Evolutionary conservation across 1,140 invertebrate genomes (phyloP), one percentile per base, ranked within the genome.

Genomic region (Sminthurides bifidus): DNA sequence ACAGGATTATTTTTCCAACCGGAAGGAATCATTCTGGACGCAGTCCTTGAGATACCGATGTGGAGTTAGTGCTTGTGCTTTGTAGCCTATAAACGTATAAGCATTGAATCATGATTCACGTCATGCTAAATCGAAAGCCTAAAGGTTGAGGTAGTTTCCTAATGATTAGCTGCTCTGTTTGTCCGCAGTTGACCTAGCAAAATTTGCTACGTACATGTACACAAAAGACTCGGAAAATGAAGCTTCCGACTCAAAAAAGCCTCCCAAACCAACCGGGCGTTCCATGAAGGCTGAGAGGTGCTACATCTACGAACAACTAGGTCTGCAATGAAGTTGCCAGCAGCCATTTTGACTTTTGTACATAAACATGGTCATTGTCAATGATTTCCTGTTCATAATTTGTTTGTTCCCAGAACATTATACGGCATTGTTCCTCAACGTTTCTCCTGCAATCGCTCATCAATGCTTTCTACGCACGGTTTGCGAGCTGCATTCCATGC

Each of bases 11-110:
- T 64, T 30, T 51, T 46, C 27, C 40, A 61, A 19, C 41, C 29
- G n/a, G 63, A 64, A 43, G 63, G 52, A 1, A 56, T 64, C 12
- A 58, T 64, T 37, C n/a, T 59, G 17, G 63, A 64, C 29, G 63
- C 56, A 29, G 59, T 64, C 8, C 43, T 64, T 4, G 59, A 64
- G 44, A 17, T 58, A 8, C 63, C 63, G 6, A 43, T 64, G 21
- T 59, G 55, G 59, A 37, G 60, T 62, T 41, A 61, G 56, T 31
- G 10, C 3, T 33, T 41, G 5, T 3, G 21, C 30, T 10, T 29
- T 50, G 19, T 50, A 21, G 3, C 15, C 21, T 14, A 15, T 14
- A 19, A 27, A 35, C n/a, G 14, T 37, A 15, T 44, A 19, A 21
- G 8, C 23, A 52, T n/a, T n/a, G n/a, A n/a, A n/a, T n/a, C n/a